Base-by-base conservation (phyloP, 2,888 invertebrate species). In the Eucera pruinosa region DNA sequence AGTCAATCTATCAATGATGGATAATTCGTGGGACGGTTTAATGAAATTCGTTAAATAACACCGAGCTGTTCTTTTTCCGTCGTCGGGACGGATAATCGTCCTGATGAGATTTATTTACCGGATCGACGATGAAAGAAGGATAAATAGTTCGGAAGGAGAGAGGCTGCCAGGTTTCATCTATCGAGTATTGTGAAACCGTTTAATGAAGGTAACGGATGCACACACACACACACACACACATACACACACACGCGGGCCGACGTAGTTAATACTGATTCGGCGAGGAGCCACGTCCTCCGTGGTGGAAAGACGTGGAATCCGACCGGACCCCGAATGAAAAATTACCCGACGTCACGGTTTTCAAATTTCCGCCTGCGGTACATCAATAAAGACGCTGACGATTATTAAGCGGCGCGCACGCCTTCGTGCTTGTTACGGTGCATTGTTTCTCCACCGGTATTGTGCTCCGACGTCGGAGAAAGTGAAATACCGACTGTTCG, bases 361-460 rank as follows among this genome's bases (percentile, higher is more conserved):
- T 78, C 77, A 70, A 72, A 70, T 81, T 82, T 71, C 73, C 66
- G 60, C 65, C 77, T 69, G 75, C 66, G 71, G 80, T 67, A 78
- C 85, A 81, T 83, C 85, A 81, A 84, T 83, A 83, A 83, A 75
- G 69, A 67, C 73, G 57, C 78, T 81, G 83, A 73, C 81, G 71
- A 85, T 85, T 84, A 84, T 85, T 81, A 85, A 85, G 84, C 73
- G 70, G 81, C 62, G 25, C 58, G 27, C 45, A 58, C 57, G 39
- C 80, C 60, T 78, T 69, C 67, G 70, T 60, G 76, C 81, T 81
- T 81, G 83, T 84, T 85, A 85, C 80, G 73, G 11, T 7, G 60
- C 62, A 85, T 84, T 85, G 83, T 84, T 80, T 80, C 74, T 71
- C 66, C 57, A n/a, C 27, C 39, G 65, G 57, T 45, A 74, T 74